A percentile compares a stretch with the other conserved stretches of the same genome.
These are phyloP conservation scores for Semnornis frantzii DNA, from an alignment of 2,113 vertebrate species.

Conservation along the genomic window DNA sequence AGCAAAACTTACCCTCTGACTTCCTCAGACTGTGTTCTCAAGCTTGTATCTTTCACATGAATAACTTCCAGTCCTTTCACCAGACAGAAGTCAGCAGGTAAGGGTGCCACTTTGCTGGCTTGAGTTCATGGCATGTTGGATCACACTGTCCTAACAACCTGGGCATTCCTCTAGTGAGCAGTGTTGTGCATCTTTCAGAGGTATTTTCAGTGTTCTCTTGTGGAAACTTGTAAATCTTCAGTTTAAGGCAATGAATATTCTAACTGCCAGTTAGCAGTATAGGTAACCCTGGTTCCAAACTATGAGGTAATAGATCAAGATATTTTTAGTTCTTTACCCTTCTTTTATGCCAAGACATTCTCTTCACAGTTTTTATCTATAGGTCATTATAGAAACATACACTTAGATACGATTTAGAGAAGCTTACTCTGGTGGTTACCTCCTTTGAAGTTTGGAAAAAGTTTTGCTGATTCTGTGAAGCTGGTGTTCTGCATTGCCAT, in stretches of 20 bases:
- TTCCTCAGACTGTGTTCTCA: not conserved
- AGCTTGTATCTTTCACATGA: not conserved
- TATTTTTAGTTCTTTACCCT: not conserved
- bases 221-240: not conserved
- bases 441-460: not conserved
- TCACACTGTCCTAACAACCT: not conserved
- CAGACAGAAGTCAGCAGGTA: not conserved
- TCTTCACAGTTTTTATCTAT: not conserved
- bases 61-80: not conserved
- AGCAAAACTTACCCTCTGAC: not conserved
- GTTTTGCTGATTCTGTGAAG: not conserved
- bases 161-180: not conserved
- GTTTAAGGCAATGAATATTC: not conserved
- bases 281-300: not conserved
- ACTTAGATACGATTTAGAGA: not conserved
- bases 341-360: not conserved
- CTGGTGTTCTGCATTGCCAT: not conserved
- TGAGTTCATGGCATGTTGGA: too few species aligned
- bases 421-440: not conserved
- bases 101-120: not conserved
- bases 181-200: not conserved
- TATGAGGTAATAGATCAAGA: not conserved
- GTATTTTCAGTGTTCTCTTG: not conserved
- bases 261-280: not conserved
- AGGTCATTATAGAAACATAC: rapidly evolving